Conservation (phyloP, 1,140 invertebrate genomes). For the Zaprionus tsacasi region DNA sequence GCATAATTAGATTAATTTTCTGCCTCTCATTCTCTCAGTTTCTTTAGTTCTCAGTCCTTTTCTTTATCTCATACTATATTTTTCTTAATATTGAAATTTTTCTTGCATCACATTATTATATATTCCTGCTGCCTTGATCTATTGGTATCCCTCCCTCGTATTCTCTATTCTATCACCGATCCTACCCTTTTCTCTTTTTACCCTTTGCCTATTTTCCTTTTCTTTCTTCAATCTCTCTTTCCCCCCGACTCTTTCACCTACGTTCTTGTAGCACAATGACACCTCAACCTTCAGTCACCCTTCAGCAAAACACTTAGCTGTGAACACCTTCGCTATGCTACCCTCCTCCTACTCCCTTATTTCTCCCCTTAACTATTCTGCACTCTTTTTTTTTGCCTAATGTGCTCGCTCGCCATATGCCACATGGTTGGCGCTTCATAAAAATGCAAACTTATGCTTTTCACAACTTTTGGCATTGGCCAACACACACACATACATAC, state of each 20-base stretch:
- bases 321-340: constrained; percentile 29
- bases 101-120: no score
- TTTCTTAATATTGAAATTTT: no score
- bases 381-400: constrained; percentile 36
- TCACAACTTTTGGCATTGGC: constrained; percentile 69
- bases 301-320: constrained; percentile 40
- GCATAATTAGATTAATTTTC: no score
- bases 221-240: no score
- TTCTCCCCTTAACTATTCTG: constrained; percentile 20
- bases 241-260: constrained; percentile 11
- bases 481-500: constrained; percentile 23
- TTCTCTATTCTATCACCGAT: no score
- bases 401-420: constrained; percentile 64
- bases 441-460: constrained; percentile 83
- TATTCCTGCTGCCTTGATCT: no score
- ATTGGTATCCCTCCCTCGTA: neutral
- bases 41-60: no score
- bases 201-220: neutral
- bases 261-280: constrained; percentile 11
- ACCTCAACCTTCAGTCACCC: constrained; percentile 42
- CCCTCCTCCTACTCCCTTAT: neutral
- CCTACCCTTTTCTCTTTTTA: no score
- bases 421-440: constrained; percentile 66
- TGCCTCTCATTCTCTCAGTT: no score
- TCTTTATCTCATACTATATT: no score